A percentile compares a stretch with the other conserved stretches of the same genome.
Conservation (phyloP, 2,113 vertebrate species). For the Lophura nycthemera region DNA sequence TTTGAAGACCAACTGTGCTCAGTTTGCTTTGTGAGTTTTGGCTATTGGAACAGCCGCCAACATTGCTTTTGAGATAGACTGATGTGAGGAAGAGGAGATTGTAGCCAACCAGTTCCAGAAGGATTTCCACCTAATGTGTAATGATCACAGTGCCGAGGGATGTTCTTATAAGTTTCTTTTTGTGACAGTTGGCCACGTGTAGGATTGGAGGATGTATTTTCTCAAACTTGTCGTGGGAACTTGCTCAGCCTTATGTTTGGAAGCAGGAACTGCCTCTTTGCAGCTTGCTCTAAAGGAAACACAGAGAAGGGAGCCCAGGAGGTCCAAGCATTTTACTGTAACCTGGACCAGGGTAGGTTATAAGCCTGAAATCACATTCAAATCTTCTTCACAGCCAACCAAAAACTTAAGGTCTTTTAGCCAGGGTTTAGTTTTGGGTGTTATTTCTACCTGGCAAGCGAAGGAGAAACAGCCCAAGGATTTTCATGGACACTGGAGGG, state of each 20-base stretch:
- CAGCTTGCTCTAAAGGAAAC: rapidly evolving
- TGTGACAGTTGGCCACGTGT: rapidly evolving
- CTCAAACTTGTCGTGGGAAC: neutral
- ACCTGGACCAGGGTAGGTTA: too few relatives aligned
- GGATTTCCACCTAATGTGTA: rapidly evolving
- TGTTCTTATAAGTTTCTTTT: neutral
- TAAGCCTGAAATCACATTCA: neutral
- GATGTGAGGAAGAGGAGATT: neutral
- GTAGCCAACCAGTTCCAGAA: neutral
- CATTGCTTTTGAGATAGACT: neutral
- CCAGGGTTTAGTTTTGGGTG: rapidly evolving
- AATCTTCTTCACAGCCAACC: neutral
- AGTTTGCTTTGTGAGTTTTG: neutral
- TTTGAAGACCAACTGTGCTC: rapidly evolving
- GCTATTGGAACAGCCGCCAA: rapidly evolving
- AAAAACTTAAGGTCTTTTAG: neutral
- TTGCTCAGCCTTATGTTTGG: neutral
- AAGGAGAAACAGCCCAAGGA: neutral
- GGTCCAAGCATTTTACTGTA: neutral
- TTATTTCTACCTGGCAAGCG: neutral
- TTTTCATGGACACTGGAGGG: neutral
- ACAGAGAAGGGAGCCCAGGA: neutral
- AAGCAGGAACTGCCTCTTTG: neutral
- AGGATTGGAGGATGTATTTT: neutral
- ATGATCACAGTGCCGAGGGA: neutral